phyloP scores from a whole-genome alignment of 1,140 invertebrate species.

The Polypedilum vanderplanki region DNA sequence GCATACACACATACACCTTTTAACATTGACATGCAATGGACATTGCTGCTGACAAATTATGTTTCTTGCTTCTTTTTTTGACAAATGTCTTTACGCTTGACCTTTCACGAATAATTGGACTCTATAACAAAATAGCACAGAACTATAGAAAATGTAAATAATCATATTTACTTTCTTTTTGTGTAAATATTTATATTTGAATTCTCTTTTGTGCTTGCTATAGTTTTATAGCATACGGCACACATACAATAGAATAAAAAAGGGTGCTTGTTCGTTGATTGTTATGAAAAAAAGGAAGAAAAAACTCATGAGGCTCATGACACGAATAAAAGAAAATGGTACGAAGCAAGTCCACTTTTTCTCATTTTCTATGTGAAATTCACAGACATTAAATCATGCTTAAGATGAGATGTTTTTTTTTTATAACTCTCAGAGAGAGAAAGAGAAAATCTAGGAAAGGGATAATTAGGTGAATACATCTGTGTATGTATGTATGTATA shows the following conservation, averaged over 20 bases:
- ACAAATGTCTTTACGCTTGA: slow-evolving; percentile 6
- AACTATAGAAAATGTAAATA: no score
- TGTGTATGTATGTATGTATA: not conserved
- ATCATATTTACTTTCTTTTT: no score
- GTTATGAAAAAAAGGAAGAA: no score
- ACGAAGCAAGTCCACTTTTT: no score
- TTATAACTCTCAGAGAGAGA: not conserved
- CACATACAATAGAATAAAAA: no score
- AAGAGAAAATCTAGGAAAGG: not conserved
- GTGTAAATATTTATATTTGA: no score
- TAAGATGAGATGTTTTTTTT: not conserved
- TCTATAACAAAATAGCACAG: no score
- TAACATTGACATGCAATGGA: not conserved
- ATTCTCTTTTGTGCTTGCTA: no score
- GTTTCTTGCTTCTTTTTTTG: not conserved
- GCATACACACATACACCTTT: not conserved
- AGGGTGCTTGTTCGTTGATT: no score
- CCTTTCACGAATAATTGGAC: not conserved
- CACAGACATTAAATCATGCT: slow-evolving; percentile 3
- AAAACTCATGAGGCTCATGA: no score
- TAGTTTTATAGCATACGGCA: no score
- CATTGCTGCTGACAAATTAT: not conserved
- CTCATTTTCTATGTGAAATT: not conserved
- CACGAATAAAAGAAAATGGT: no score
- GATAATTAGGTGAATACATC: not conserved